Conservation (phyloP, 2,797 vertebrate genomes). For the Chiloscyllium punctatum region DNA sequence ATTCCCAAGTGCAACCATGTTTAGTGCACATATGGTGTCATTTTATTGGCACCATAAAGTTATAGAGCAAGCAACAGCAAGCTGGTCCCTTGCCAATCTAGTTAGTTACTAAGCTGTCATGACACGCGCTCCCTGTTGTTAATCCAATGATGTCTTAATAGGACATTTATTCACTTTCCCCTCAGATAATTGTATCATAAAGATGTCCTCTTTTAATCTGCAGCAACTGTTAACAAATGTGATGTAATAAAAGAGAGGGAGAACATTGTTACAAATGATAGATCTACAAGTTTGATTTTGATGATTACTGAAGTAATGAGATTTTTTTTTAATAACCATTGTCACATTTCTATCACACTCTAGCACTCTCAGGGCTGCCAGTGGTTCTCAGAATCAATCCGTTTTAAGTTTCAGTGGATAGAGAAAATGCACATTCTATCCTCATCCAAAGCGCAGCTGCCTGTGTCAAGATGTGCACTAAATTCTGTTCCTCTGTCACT, state of each 20-base stretch:
- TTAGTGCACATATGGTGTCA: slow-evolving; percentile 10
- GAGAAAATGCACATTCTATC: not conserved
- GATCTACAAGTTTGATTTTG: slow-evolving; percentile 16
- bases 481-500: not conserved
- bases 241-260: not conserved
- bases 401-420: not conserved
- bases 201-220: slow-evolving; percentile 30
- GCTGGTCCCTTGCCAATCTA: slow-evolving; percentile 25
- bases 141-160: slow-evolving; percentile 37
- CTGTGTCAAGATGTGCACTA: not conserved
- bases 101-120: slow-evolving; percentile 34
- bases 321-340: not conserved
- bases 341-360: not conserved
- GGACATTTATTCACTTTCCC: slow-evolving; percentile 24
- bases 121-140: slow-evolving; percentile 20
- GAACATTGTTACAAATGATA: not conserved
- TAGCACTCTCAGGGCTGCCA: not conserved
- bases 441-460: not conserved
- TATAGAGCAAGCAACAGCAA: not conserved
- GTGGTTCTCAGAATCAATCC: not conserved
- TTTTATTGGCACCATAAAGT: slow-evolving; percentile 22
- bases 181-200: slow-evolving; percentile 20
- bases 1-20: not conserved
- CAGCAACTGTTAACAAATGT: slow-evolving; percentile 12
- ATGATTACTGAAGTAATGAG: slow-evolving; percentile 1